A percentile compares a stretch with the other conserved stretches of the same genome.
phyloP scores from a whole-genome alignment of 2,113 vertebrate genomes.

The Antennarius striatus region DNA sequence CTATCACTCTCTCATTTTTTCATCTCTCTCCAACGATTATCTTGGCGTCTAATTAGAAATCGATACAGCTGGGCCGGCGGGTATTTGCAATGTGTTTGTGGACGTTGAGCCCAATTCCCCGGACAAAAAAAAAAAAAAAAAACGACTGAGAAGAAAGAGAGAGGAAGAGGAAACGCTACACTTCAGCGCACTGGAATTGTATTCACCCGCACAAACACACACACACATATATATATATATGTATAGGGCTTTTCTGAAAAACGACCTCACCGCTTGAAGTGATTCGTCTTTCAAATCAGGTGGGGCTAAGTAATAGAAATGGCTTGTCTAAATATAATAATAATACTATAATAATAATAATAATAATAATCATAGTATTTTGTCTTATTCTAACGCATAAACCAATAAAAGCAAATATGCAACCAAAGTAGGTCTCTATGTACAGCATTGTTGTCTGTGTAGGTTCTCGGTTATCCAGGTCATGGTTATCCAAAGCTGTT shows the following conservation, averaged over 20 bases:
- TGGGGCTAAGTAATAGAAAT: conserved; percentile 48
- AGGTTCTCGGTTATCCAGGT: no score
- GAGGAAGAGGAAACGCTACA: conserved; percentile 72
- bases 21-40: conserved; percentile 85
- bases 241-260: conserved; percentile 44
- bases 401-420: no score
- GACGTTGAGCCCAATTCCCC: conserved; percentile 86
- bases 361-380: no score
- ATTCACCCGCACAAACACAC: conserved; percentile 30
- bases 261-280: conserved; percentile 74
- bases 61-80: conserved; percentile 84
- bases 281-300: conserved; percentile 73
- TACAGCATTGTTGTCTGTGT: no score
- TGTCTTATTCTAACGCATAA: no score
- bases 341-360: no score
- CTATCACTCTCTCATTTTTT: conserved; percentile 78
- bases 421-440: no score
- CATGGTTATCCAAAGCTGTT: no score
- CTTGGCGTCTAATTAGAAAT: conserved; percentile 88
- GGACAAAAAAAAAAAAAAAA: conserved; percentile 66
- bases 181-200: conserved; percentile 51
- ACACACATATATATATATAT: background rate
- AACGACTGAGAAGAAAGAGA: conserved; percentile 68
- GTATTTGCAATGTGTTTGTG: conserved; percentile 88
- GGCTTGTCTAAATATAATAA: background rate